Evolutionary conservation across 2,888 invertebrate species (phyloP), one percentile per base, ranked within the genome.

Genomic region (Chrysolina americana): DNA sequence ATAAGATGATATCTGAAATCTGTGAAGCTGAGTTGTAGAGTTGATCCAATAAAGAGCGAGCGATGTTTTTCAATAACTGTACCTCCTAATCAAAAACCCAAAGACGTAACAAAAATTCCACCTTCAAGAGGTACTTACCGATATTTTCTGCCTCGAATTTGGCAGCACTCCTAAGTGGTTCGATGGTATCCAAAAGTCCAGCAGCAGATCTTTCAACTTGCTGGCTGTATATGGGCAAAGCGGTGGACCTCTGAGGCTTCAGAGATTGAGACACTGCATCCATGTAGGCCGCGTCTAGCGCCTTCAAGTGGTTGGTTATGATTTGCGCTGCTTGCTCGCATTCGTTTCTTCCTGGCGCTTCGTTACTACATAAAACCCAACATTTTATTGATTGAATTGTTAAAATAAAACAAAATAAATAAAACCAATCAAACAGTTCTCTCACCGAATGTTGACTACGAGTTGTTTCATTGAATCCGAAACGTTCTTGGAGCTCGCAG

Each of bases 391-490:
- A 36, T 0, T 36, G n/a, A 8, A 8, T 36, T 36, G 8, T 6
- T 0, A 36, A 36, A 36, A 8, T 8, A 36, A 36, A 36, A 6
- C 6, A 36, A 36, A 36, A 36, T 28, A 69, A n/a, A 66, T 21
- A 11, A 47, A 21, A 65, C 28, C 2, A 36, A 36, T 28, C 6
- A 36, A 44, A 17, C 23, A 66, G 17, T 19, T 63, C 36, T 53
- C 85, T 82, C 85, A 94, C 91, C 95, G 93, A 82, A 98, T 97
- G 78, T 96, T 96, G 15, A 96, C 93, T 5, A 98, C 98, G 5
- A 99, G 91, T 13, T 93, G 92, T 89, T 99, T 99, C 85, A 99
- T 98, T 41, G 97, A 96, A 87, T 99, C 98, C 0, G 98, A 98
- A 0, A 99, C 98, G 68, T 93, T 94, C 87, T 97, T 98, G 86